phyloP scores from a whole-genome alignment of 2,888 invertebrate genomes.

The Nemurella pictetii region DNA sequence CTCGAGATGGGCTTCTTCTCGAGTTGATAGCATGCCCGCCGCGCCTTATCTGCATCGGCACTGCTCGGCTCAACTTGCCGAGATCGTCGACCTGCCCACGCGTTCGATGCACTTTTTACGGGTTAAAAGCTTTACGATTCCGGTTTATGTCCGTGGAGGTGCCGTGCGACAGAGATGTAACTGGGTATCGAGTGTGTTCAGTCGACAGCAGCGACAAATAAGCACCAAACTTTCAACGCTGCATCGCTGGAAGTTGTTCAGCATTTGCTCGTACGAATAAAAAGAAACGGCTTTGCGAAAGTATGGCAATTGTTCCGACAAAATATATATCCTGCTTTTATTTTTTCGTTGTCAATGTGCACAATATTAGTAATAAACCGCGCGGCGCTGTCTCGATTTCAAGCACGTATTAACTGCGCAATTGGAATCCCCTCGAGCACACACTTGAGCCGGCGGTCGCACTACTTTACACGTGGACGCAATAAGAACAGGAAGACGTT shows the following conservation, averaged over 20 bases:
- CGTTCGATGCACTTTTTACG: no score
- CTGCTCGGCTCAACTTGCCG: no score
- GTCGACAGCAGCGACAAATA: no score
- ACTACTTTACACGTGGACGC: neutral
- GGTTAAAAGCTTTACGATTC: no score
- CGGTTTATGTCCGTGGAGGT: no score
- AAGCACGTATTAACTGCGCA: neutral
- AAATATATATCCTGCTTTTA: neutral
- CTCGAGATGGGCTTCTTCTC: no score
- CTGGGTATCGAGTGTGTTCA: no score
- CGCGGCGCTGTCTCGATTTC: neutral
- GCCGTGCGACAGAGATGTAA: no score
- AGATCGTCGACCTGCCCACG: no score
- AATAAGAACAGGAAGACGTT: no score
- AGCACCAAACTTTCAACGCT: no score
- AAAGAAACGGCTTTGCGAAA: neutral
- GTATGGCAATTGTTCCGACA: neutral
- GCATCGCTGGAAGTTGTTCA: neutral
- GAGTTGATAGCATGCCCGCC: no score
- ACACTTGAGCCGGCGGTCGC: neutral
- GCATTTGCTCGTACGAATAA: neutral
- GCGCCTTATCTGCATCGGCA: neutral
- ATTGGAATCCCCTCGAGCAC: neutral
- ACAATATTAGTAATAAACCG: neutral
- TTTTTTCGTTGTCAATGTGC: neutral